These are phyloP conservation scores for Scytalopus superciliaris DNA, from an alignment of 2,113 vertebrate genomes.

Conservation along the genomic window DNA sequence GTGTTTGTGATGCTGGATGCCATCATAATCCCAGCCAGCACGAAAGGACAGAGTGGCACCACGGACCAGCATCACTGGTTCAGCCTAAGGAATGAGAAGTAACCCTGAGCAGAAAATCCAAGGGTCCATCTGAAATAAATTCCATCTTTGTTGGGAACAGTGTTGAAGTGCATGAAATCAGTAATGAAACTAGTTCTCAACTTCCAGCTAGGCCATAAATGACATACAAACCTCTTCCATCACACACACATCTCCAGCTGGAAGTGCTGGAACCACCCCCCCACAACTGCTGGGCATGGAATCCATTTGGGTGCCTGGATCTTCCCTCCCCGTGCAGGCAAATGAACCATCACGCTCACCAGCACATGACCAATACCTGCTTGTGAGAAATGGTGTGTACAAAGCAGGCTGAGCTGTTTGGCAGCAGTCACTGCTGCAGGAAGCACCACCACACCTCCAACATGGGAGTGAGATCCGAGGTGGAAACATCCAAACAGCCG, in stretches of 20 bases:
- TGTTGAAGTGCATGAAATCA: not conserved
- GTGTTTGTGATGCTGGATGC: not conserved
- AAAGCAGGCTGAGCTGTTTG: not conserved
- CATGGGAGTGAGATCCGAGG: not conserved
- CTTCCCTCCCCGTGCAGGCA: not conserved
- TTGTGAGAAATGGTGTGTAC: not conserved
- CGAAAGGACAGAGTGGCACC: not conserved
- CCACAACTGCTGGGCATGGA: not conserved
- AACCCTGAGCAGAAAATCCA: not conserved
- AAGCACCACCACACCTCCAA: not conserved
- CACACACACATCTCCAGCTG: not conserved
- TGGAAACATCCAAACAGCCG: not conserved
- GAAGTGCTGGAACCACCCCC: not conserved
- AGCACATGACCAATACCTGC: not conserved
- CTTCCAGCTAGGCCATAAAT: not conserved
- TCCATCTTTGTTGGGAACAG: not conserved
- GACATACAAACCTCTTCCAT: not conserved
- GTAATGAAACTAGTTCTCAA: not conserved
- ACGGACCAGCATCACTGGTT: not conserved
- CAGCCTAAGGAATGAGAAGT: not conserved
- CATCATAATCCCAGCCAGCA: not conserved
- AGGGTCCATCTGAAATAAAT: not conserved
- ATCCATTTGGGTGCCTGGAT: not conserved
- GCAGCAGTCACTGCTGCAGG: not conserved
- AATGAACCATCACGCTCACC: not conserved